Percentiles rank a stretch among this genome's conserved stretches.
Evolutionary conservation across 2,888 invertebrate genomes (phyloP).

Genomic region (Ormyrus pomaceus): DNA sequence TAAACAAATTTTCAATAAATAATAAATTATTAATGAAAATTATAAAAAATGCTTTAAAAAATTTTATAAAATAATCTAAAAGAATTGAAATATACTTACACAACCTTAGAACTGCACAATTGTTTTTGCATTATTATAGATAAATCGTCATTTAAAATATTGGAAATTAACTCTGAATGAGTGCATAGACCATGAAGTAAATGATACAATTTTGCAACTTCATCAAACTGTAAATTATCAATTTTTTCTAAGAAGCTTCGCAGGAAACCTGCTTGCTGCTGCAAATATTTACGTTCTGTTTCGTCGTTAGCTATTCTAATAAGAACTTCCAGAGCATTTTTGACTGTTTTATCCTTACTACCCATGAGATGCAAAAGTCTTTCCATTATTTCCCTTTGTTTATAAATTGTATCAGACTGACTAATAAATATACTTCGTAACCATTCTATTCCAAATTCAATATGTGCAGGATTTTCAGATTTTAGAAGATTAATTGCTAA

Average conservation of each 20-base stretch:
- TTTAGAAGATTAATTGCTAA: slow-evolving; percentile 69
- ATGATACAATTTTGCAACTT: slow-evolving; percentile 87
- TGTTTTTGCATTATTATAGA: slow-evolving; percentile 92
- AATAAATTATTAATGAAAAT: slow-evolving; percentile 3
- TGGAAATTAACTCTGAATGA: slow-evolving; percentile 73
- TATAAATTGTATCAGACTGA: slow-evolving; percentile 64
- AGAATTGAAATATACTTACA: slow-evolving; percentile 66
- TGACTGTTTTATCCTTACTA: slow-evolving; percentile 68
- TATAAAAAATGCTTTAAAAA: neutral
- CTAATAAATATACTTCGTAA: slow-evolving; percentile 67
- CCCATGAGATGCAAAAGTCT: slow-evolving; percentile 69
- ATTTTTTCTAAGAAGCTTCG: slow-evolving; percentile 85
- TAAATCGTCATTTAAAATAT: slow-evolving; percentile 86
- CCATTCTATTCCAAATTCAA: slow-evolving; percentile 71
- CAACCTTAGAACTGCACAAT: slow-evolving; percentile 81
- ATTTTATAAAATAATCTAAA: no score
- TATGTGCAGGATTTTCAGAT: slow-evolving; percentile 64
- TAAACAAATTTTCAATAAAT: slow-evolving; percentile 44
- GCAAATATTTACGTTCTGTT: slow-evolving; percentile 72
- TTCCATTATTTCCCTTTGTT: slow-evolving; percentile 70
- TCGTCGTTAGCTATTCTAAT: slow-evolving; percentile 66
- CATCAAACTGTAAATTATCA: slow-evolving; percentile 83
- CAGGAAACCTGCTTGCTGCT: slow-evolving; percentile 80
- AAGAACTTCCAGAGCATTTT: slow-evolving; percentile 67
- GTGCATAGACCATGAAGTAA: slow-evolving; percentile 83